These are phyloP conservation scores for Biston betularia DNA, from an alignment of 2,888 invertebrate genomes.

Conservation along the genomic window DNA sequence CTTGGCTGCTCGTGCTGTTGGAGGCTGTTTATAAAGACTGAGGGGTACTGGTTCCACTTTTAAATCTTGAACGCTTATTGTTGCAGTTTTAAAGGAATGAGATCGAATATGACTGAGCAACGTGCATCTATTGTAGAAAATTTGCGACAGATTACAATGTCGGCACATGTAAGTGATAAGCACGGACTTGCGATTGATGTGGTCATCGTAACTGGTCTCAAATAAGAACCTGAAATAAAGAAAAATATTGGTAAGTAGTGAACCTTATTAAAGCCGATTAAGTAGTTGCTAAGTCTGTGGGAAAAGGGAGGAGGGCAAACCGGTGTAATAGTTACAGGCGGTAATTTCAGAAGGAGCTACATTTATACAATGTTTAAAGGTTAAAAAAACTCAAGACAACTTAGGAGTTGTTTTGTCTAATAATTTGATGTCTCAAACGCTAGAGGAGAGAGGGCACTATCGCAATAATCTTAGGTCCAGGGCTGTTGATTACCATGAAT, in stretches of 20 bases:
- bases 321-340: no score
- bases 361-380: no score
- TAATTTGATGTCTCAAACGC: neutral
- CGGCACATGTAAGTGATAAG: conserved; percentile 72
- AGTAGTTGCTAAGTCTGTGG: no score
- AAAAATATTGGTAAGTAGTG: neutral
- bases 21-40: conserved; percentile 49
- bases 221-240: conserved; percentile 70
- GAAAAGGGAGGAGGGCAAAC: no score
- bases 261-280: neutral
- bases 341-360: no score
- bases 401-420: no score
- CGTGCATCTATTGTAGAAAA: conserved; percentile 79
- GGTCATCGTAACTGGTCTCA: conserved; percentile 71
- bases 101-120: conserved; percentile 80
- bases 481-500: no score
- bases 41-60: conserved; percentile 74
- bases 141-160: conserved; percentile 66
- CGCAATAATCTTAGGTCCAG: no score
- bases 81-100: conserved; percentile 77
- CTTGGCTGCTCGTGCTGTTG: conserved; percentile 24
- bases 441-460: neutral
- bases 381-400: no score
- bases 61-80: conserved; percentile 76
- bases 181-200: conserved; percentile 75